Base-by-base conservation (phyloP, 2,113 vertebrate genomes). In the Cariama cristata region DNA sequence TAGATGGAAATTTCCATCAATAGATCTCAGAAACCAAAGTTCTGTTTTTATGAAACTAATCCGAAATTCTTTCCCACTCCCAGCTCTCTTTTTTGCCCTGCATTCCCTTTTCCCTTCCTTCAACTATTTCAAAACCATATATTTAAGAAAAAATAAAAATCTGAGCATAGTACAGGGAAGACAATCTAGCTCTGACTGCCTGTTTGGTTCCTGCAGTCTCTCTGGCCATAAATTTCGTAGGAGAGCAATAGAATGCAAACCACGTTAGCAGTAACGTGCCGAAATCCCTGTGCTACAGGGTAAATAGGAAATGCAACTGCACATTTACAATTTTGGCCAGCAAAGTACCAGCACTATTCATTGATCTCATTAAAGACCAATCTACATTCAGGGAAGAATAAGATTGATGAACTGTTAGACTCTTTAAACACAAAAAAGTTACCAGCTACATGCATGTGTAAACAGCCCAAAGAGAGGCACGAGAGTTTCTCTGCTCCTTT, bases 281-380 rank as follows among this genome's bases (percentile, higher is more conserved):
- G 4, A 83, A 81, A 72, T 94, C 90, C 79, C 79, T 85, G 90
- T 28, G 95, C 96, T 93, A 95, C 85, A 35, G 95, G 92, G 93
- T 80, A 97, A 97, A 96, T 96, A 94, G 96, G 91, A 97, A 97
- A 96, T 27, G 85, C 87, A 95, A 86, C 86, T 87, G 86, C 92
- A 91, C 93, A 96, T 96, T 96, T 97, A 96, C 94, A 85, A 90
- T 92, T 96, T 96, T 95, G 94, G 96, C 95, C 96, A 81, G 90
- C 8, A 2, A 92, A 95, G 69, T 88, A 93, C 88, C 92, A 79
- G 82, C 87, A n/a, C 69, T 85, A 88, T 90, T 96, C 94, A 95
- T 95, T 96, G 96, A 96, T 97, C 94, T 97, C 95, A 96, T 97
- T 98, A 98, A 97, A 97, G 90, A 79, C 96, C 86, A 96, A 95